Evolutionary conservation across 92 coral and sea anemone species (phyloP), one percentile per base, ranked within the genome.

Genomic region (Zoanthus solanderi): DNA sequence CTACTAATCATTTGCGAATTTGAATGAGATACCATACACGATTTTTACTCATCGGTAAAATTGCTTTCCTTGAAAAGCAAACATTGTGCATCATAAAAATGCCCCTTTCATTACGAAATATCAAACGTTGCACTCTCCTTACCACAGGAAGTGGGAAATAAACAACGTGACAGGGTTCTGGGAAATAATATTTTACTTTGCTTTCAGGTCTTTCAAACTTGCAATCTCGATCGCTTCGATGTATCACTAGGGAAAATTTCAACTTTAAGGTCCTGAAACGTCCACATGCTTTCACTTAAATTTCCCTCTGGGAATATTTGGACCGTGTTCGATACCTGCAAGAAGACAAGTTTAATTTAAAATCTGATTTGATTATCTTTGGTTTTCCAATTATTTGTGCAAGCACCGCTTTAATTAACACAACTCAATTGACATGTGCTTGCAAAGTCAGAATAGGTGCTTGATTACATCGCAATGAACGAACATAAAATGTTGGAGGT

Each of bases 311-410:
- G 44, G 74, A 45, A 17, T 30, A 65, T 47, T n/a, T 16, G n/a
- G 52, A 37, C 44, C 9, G n/a, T 12, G 30, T 45, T 61, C 34
- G 54, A 66, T 65, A 65, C 4, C 47, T 30, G 17, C 0, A 63
- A 42, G 16, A 81, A 81, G 65, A 65, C 74, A 66, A 63, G 84
- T 60, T 79, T 79, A 56, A 47, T 63, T 63, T 17, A 46, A 9
- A 12, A 17, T 76, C 37, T 79, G 58, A 65, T 63, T 65, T 63
- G 75, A 66, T 46, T 81, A 46, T 44, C 44, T 66, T n/a, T 47
- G 74, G 72, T 81, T 81, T 44, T 61, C 72, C 74, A 46, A 28
- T 28, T 81, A 65, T 66, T 81, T 16, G 45, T n/a, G 45, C 66
- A 78, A 30, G 61, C 46, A 48, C 79, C 60, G 37, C 32, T 18